These are phyloP conservation scores for Kryptolebias ocellatus DNA, from an alignment of 2,797 vertebrate genomes.

Conservation along the genomic window DNA sequence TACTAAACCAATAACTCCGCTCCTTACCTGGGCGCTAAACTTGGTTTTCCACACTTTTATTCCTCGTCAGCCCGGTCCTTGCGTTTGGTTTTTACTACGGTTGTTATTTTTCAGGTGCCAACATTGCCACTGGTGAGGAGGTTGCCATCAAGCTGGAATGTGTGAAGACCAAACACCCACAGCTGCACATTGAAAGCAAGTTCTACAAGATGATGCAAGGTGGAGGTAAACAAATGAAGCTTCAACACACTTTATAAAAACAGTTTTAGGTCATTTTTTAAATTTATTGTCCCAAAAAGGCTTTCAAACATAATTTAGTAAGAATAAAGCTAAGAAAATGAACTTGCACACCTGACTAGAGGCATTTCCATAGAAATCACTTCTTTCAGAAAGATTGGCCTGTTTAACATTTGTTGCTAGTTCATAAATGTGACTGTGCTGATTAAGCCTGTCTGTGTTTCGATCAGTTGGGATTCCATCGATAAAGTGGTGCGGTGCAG, in stretches of 20 bases:
- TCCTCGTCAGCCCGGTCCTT: not conserved
- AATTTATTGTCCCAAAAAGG: not conserved
- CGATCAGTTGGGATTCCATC: constrained; percentile 92
- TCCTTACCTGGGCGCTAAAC: not conserved
- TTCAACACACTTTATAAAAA: not conserved
- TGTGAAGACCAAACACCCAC: constrained; percentile 97
- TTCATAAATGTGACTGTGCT: not conserved
- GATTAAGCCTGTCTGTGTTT: constrained; percentile 9
- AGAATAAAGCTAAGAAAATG: not conserved
- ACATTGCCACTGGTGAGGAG: constrained; percentile 95
- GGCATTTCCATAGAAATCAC: too few relatives aligned
- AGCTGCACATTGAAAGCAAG: constrained; percentile 98
- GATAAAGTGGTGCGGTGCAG: constrained; percentile 97
- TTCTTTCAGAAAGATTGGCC: not conserved
- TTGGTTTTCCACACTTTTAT: constrained; percentile 20
- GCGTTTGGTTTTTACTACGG: not conserved
- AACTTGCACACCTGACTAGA: not conserved
- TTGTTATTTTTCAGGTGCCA: constrained; percentile 86
- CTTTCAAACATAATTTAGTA: not conserved
- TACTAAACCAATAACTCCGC: not conserved
- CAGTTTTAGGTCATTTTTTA: constrained; percentile 13
- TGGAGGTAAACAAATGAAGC: constrained; percentile 84
- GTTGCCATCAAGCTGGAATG: constrained; percentile 98
- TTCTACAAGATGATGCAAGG: constrained; percentile 99
- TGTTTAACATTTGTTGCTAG: not conserved